A percentile compares a stretch with the other conserved stretches of the same genome.
Evolutionary conservation across 2,888 invertebrate species (phyloP).

Genomic region (Polydesmus complanatus): DNA sequence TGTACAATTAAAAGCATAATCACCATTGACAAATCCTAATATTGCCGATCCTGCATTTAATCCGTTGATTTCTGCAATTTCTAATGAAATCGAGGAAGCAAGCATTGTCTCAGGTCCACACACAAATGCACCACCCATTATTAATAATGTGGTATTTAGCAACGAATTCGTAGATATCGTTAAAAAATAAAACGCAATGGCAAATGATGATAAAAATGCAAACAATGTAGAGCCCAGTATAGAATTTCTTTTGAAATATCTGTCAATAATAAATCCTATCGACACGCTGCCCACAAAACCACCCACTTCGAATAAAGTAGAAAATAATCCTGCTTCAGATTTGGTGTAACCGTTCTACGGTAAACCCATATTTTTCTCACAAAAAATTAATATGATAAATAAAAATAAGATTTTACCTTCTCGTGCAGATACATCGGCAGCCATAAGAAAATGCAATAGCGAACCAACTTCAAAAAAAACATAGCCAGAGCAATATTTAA

Average conservation of each 20-base stretch:
- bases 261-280: conserved; percentile 33
- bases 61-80: conserved; percentile 35
- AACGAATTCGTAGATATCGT: conserved; percentile 32
- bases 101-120: conserved; percentile 36
- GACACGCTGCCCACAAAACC: conserved; percentile 35
- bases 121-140: conserved; percentile 34
- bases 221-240: conserved; percentile 31
- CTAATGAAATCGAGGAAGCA: conserved; percentile 35
- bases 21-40: conserved; percentile 36
- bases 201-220: conserved; percentile 28
- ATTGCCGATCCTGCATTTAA: conserved; percentile 34
- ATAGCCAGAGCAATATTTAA: conserved; percentile 34
- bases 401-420: conserved; percentile 26
- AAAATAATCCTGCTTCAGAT: conserved; percentile 34
- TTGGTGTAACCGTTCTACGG: conserved; percentile 32
- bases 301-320: conserved; percentile 38
- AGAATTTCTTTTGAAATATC: conserved; percentile 30
- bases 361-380: conserved; percentile 19
- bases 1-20: neutral
- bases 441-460: conserved; percentile 39
- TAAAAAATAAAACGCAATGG: conserved; percentile 30
- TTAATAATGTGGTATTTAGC: conserved; percentile 30
- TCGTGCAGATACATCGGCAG: conserved; percentile 35
- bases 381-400: neutral
- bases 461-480: conserved; percentile 36